Percentiles rank a stretch among this genome's conserved stretches.
Conservation (phyloP, 2,888 invertebrate species). For the Pandemis heparana region DNA sequence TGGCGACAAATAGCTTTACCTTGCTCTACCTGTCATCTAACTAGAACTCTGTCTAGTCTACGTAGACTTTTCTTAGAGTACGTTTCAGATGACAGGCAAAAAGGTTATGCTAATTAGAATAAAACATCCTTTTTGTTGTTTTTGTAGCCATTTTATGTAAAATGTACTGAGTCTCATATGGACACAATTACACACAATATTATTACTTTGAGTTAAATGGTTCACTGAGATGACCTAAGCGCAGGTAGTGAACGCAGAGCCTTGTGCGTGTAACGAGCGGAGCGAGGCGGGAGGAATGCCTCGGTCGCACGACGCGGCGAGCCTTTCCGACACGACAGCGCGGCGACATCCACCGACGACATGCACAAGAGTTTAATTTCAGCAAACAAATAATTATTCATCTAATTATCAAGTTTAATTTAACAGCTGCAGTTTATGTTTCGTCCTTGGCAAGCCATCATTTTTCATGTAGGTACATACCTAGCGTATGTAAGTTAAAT, state of each 20-base stretch:
- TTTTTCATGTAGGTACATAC: too few relatives aligned
- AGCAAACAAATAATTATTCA: too few relatives aligned
- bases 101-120: too few relatives aligned
- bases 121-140: background rate
- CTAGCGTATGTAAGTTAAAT: too few relatives aligned
- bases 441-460: too few relatives aligned
- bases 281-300: slow-evolving; percentile 63
- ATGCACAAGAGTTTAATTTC: too few relatives aligned
- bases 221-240: slow-evolving; percentile 18
- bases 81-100: too few relatives aligned
- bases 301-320: slow-evolving; percentile 58
- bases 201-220: background rate
- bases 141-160: too few relatives aligned
- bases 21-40: background rate
- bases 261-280: slow-evolving; percentile 57
- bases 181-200: too few relatives aligned
- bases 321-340: slow-evolving; percentile 21
- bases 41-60: background rate
- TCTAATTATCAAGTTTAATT: too few relatives aligned
- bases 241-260: slow-evolving; percentile 55
- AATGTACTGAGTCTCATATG: too few relatives aligned
- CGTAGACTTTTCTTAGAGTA: background rate
- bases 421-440: too few relatives aligned
- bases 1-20: background rate
- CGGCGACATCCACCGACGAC: slow-evolving; percentile 11